Percentiles rank a stretch among this genome's conserved stretches.
Evolutionary conservation across 1,140 invertebrate genomes (phyloP).

Genomic region (Leucophenga varia): DNA sequence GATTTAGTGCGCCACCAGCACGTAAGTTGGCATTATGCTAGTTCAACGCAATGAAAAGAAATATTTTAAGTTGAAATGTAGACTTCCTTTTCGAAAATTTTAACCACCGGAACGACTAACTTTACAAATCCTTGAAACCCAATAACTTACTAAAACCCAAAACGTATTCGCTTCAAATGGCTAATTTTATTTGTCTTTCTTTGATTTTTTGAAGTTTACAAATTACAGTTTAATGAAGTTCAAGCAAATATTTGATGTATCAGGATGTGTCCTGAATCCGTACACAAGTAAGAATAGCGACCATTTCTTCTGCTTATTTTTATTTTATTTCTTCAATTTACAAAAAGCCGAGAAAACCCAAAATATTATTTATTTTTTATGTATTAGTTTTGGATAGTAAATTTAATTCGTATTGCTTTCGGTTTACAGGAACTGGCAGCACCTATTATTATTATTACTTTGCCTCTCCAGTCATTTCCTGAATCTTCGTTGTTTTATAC

Average conservation of each 20-base stretch:
- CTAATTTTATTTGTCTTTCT: slow-evolving; percentile 18
- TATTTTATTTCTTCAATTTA: slow-evolving; percentile 25
- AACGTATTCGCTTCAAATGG: slow-evolving; percentile 5
- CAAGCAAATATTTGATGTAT: slow-evolving; percentile 20
- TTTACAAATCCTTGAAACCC: slow-evolving; percentile 8
- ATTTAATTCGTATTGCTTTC: too few species aligned
- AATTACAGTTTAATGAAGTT: slow-evolving; percentile 35
- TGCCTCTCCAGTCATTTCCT: slow-evolving; percentile 27
- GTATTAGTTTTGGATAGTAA: slow-evolving; percentile 19
- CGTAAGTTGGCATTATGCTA: slow-evolving; percentile 36
- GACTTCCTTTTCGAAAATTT: too few species aligned
- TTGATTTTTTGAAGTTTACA: slow-evolving; percentile 22
- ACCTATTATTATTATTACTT: slow-evolving; percentile 51
- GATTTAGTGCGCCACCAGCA: slow-evolving; percentile 46
- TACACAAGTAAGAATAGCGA: slow-evolving; percentile 36
- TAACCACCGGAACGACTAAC: too few species aligned
- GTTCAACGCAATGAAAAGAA: too few species aligned
- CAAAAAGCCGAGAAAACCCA: slow-evolving; percentile 53
- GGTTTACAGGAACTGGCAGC: slow-evolving; percentile 45
- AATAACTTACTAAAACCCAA: slow-evolving; percentile 29
- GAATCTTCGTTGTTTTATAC: slow-evolving; percentile 38
- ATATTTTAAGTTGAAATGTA: not conserved
- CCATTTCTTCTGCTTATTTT: not conserved
- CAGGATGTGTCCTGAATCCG: too few species aligned
- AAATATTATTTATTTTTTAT: too few species aligned